Percentiles rank a stretch among this genome's conserved stretches.
Evolutionary conservation across 2,797 vertebrate genomes (phyloP).

Genomic region (Sebastes hopkinsi): DNA sequence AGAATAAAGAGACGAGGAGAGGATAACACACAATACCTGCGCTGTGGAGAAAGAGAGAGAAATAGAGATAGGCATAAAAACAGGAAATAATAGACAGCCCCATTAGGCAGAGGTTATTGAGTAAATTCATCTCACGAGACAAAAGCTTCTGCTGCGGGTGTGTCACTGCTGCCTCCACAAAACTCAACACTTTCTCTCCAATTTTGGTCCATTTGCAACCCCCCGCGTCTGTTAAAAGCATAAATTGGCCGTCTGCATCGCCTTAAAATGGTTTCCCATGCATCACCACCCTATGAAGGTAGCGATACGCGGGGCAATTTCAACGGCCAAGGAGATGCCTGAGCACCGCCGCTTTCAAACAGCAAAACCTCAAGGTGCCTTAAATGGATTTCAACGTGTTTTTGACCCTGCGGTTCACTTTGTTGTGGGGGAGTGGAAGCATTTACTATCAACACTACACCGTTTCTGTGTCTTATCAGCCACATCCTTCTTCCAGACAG

Average conservation of each 20-base stretch:
- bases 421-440: slow-evolving; percentile 42
- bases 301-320: slow-evolving; percentile 30
- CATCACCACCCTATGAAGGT: slow-evolving; percentile 51
- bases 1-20: slow-evolving; percentile 24
- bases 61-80: slow-evolving; percentile 53
- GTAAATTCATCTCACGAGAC: slow-evolving; percentile 67
- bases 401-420: slow-evolving; percentile 49
- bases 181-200: slow-evolving; percentile 58
- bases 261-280: slow-evolving; percentile 62
- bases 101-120: slow-evolving; percentile 68
- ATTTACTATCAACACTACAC: slow-evolving; percentile 47
- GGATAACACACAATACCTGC: slow-evolving; percentile 15
- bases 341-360: slow-evolving; percentile 14
- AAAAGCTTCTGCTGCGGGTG: slow-evolving; percentile 59
- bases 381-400: slow-evolving; percentile 58
- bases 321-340: slow-evolving; percentile 17
- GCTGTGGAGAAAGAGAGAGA: slow-evolving; percentile 13
- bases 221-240: slow-evolving; percentile 46
- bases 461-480: slow-evolving; percentile 47
- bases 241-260: slow-evolving; percentile 52
- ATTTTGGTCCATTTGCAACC: slow-evolving; percentile 59
- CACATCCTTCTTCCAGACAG: slow-evolving; percentile 37
- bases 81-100: slow-evolving; percentile 63
- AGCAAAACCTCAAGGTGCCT: slow-evolving; percentile 47
- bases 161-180: slow-evolving; percentile 50